Conservation (phyloP, 2,888 invertebrate genomes). For the Agonopterix heracliana region DNA sequence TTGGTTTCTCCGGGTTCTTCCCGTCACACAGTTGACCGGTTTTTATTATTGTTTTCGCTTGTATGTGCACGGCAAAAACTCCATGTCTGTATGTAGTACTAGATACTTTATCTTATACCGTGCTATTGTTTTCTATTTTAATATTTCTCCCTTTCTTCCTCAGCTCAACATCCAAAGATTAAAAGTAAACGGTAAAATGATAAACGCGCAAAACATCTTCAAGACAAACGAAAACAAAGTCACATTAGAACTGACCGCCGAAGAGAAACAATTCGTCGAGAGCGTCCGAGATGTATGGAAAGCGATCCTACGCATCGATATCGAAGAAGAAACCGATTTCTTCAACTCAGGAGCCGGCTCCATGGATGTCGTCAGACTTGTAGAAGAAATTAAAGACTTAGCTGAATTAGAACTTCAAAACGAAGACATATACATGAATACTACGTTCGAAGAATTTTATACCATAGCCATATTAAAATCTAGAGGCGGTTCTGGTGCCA, state of each 20-base stretch:
- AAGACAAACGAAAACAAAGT: slow-evolving; percentile 76
- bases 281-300: slow-evolving; percentile 85
- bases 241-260: slow-evolving; percentile 80
- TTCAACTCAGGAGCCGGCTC: slow-evolving; percentile 97
- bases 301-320: slow-evolving; percentile 85
- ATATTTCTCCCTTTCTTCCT: neutral
- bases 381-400: slow-evolving; percentile 93
- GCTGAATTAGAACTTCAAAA: slow-evolving; percentile 87
- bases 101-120: no score
- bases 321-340: slow-evolving; percentile 90
- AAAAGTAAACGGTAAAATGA: slow-evolving; percentile 87
- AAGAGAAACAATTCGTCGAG: slow-evolving; percentile 83
- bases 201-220: slow-evolving; percentile 86
- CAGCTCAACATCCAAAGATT: slow-evolving; percentile 87
- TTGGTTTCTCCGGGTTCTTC: no score
- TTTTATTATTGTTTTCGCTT: no score
- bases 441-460: slow-evolving; percentile 89
- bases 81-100: no score
- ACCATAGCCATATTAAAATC: slow-evolving; percentile 79
- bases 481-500: slow-evolving; percentile 76
- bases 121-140: no score
- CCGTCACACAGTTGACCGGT: no score
- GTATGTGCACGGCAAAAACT: no score
- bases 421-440: slow-evolving; percentile 95
- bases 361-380: slow-evolving; percentile 96